These are phyloP conservation scores for Cervus canadensis DNA, from an alignment of 2,113 vertebrate genomes.

Conservation along the genomic window DNA sequence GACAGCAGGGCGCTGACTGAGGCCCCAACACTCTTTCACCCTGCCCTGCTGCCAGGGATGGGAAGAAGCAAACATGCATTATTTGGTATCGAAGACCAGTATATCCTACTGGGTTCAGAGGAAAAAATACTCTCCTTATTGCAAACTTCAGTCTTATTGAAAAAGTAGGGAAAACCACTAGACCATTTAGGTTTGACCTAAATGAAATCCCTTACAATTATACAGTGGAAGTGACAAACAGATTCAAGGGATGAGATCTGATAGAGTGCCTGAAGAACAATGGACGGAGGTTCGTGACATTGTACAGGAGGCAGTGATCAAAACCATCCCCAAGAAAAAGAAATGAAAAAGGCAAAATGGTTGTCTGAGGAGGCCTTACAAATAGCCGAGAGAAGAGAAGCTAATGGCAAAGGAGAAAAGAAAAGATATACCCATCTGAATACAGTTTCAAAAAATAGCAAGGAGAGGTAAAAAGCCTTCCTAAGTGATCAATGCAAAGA, in stretches of 20 bases:
- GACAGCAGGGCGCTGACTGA: not conserved
- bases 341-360: not conserved
- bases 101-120: not conserved
- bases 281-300: rapidly evolving
- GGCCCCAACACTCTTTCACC: not conserved
- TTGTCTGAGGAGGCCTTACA: not conserved
- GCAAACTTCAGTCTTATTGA: not conserved
- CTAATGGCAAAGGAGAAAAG: not conserved
- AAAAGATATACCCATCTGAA: not conserved
- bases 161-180: not conserved
- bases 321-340: not conserved
- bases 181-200: not conserved
- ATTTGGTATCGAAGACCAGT: not conserved
- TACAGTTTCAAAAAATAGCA: not conserved
- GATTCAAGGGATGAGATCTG: not conserved
- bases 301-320: not conserved
- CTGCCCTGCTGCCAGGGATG: not conserved
- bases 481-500: not conserved
- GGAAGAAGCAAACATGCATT: not conserved
- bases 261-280: not conserved
- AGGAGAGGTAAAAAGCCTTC: not conserved
- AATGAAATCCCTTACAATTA: not conserved
- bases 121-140: not conserved
- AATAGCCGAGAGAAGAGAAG: not conserved
- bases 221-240: not conserved